Evolutionary conservation across 2,888 invertebrate species (phyloP), one percentile per base, ranked within the genome.

Genomic region (Parnassius glacialis): DNA sequence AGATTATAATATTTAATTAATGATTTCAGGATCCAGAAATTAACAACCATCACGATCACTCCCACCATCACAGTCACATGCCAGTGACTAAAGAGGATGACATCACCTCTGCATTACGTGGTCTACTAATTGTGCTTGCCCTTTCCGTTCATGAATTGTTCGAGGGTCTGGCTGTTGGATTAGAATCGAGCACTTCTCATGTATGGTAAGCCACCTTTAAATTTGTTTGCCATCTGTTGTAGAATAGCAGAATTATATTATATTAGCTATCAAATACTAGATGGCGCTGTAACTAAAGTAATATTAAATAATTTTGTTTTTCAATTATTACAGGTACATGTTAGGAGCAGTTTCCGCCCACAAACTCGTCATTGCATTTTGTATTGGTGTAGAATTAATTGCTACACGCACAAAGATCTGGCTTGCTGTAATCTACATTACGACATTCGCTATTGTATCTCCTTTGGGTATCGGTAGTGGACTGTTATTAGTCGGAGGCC

Each of bases 361-460:
- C 82, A 97, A 97, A 81, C 91, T 97, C 54, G 96, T 97, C 34
- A 94, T 97, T 65, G 96, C 97, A 0, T 97, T 97, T 81, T 97
- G 97, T 79, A 95, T 97, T 59, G 97, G 97, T 3, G 94, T 97
- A 48, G 97, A 97, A 79, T 84, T 97, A 54, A 94, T 96, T 52
- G 94, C 95, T 41, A 94, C 94, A 1, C 93, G 93, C 52, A 95
- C 96, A 0, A 94, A 93, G 70, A 91, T 92, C 9, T 83, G 90
- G 68, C 80, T 96, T 45, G 89, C 94, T 2, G 78, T 95, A 9
- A 80, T 94, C 9, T 96, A 96, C 81, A 93, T 96, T 43, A 92
- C 94, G 11, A 94, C 95, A 2, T 97, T 96, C 78, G 95, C 96
- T 9, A 84, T 96, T 7, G 96, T 97, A 0, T 96, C 96, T 57